Conservation (phyloP, 2,797 vertebrate genomes). For the Chloroceryle inda region DNA sequence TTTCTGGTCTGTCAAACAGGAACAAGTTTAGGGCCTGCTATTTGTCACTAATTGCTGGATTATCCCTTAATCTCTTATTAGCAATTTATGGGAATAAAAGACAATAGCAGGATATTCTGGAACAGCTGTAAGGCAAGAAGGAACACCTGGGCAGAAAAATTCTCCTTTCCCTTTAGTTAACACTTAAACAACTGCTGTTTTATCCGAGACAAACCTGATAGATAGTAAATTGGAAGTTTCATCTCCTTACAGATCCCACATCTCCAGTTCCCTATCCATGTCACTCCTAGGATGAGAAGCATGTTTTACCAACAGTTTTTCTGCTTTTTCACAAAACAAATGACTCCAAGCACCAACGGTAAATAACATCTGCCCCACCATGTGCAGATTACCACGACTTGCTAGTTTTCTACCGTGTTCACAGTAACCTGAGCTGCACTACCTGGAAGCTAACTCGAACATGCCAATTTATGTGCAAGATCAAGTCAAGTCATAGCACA, state of each 20-base stretch:
- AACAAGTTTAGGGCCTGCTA: slow-evolving; percentile 19
- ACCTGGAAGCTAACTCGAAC: neutral
- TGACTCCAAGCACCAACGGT: neutral
- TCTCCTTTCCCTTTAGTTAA: slow-evolving; percentile 11
- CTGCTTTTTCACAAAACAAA: slow-evolving; percentile 3
- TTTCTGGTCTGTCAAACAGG: slow-evolving; percentile 40
- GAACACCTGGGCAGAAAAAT: slow-evolving; percentile 31
- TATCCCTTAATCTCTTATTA: slow-evolving; percentile 70
- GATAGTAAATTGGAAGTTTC: slow-evolving; percentile 50
- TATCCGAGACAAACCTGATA: slow-evolving; percentile 59
- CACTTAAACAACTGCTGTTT: slow-evolving; percentile 39
- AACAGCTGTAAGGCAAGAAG: slow-evolving; percentile 20
- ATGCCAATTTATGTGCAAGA: neutral
- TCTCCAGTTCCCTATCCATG: neutral
- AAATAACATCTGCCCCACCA: neutral
- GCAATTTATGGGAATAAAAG: slow-evolving; percentile 40
- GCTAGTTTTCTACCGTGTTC: rapidly evolving
- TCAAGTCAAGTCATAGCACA: neutral
- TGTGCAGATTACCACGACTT: rapidly evolving
- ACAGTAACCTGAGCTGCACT: neutral
- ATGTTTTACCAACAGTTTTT: neutral
- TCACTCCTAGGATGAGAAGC: neutral
- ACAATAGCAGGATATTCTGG: slow-evolving; percentile 4
- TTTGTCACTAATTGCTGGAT: slow-evolving; percentile 67
- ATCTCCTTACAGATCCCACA: slow-evolving; percentile 31